Conservation (phyloP, 2,797 vertebrate genomes). For the Nothura maculosa region DNA sequence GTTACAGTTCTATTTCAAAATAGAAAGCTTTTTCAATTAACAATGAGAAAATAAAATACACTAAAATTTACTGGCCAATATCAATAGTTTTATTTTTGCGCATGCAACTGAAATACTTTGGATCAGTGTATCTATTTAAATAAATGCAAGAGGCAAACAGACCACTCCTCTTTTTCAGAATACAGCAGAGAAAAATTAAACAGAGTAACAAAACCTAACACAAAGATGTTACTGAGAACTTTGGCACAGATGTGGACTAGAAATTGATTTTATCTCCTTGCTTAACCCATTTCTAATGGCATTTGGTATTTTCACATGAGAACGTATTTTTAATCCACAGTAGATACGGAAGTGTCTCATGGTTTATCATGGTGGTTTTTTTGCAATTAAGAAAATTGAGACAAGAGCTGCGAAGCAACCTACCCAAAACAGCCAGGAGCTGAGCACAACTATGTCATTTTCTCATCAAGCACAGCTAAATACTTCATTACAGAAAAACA, state of each 20-base stretch:
- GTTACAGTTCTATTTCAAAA: neutral
- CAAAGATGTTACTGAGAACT: neutral
- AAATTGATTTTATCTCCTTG: neutral
- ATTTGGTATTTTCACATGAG: neutral
- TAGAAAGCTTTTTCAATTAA: neutral
- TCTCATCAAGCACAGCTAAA: neutral
- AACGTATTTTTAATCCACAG: neutral
- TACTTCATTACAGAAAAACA: neutral
- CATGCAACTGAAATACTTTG: neutral
- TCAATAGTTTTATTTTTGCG: neutral
- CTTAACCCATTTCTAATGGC: neutral
- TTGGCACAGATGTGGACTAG: neutral
- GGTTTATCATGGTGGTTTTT: neutral
- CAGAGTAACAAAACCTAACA: neutral
- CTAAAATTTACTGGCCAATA: neutral
- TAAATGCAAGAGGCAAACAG: neutral
- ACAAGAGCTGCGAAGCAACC: neutral
- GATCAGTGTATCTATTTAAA: neutral
- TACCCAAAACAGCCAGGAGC: neutral
- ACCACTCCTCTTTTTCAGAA: neutral
- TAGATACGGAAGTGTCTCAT: neutral
- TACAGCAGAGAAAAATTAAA: conserved; percentile 16
- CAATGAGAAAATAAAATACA: neutral
- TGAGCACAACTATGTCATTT: neutral
- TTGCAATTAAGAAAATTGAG: neutral